A percentile compares a stretch with the other conserved stretches of the same genome.
Evolutionary conservation across 2,797 vertebrate species (phyloP).

Genomic region (Siniperca undulata): DNA sequence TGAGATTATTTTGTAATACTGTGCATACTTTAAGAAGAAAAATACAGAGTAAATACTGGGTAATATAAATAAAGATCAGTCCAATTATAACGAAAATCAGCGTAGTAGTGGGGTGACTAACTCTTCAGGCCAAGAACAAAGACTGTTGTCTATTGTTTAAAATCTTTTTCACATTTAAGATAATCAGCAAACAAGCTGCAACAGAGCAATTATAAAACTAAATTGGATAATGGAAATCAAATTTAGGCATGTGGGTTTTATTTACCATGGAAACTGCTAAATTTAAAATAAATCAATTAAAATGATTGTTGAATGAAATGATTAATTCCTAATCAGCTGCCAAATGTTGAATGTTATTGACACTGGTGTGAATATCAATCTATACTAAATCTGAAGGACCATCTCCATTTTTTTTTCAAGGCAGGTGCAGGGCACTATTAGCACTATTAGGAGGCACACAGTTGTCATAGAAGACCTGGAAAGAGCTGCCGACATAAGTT

Average conservation of each 20-base stretch:
- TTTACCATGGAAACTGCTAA: neutral
- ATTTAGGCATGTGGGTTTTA: neutral
- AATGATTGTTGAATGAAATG: neutral
- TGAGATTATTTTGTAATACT: neutral
- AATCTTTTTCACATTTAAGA: no score
- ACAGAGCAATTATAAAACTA: neutral
- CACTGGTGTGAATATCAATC: neutral
- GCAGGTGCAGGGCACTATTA: constrained; percentile 13
- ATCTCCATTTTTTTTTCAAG: neutral
- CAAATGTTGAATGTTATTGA: neutral
- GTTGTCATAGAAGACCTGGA: constrained; percentile 82
- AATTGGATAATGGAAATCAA: neutral
- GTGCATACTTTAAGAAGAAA: neutral
- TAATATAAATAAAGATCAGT: neutral
- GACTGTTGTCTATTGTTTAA: neutral
- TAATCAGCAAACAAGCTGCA: neutral
- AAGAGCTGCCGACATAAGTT: constrained; percentile 76
- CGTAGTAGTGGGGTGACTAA: neutral
- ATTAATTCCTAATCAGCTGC: neutral
- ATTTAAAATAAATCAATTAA: neutral
- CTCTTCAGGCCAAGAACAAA: neutral
- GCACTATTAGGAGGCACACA: constrained; percentile 60
- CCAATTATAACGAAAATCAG: neutral
- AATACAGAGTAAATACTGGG: neutral
- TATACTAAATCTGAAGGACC: neutral